Base-by-base conservation (phyloP, 2,797 vertebrate genomes). In the Trematomus bernacchii region DNA sequence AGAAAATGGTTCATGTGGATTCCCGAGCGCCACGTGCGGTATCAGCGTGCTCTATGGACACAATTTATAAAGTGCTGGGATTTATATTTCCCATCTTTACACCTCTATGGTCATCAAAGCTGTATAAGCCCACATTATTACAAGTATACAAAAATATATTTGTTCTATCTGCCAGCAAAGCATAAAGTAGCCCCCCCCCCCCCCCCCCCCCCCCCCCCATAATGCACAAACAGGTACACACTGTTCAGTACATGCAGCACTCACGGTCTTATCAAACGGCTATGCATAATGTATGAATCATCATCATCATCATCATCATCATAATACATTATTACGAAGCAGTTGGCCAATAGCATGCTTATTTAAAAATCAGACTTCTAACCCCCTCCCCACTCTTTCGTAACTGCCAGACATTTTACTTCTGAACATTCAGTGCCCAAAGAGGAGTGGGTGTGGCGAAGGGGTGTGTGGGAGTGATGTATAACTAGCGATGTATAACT, bases 381-480 rank as follows among this genome's bases (percentile, higher is more conserved):
- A 14, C 9, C 51, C 42, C n/a, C 33, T 7, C 53, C 10, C 19
- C 43, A 1, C 12, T 62, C 13, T 76, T 73, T 70, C 65, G 21
- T 63, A 69, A 75, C 61, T 62, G 27, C 2, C 8, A 59, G 23
- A 72, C 18, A 19, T 51, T 58, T 40, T 6, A 59, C 70, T 79
- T 82, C 60, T 89, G 74, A 80, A 89, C 83, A 83, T 87, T 73
- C 14, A 83, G 81, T 88, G 81, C 83, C 67, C 60, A 57, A 61
- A 69, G 51, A 47, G 50, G 9, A 7, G 88, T 72, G 76, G 87
- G 79, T 77, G 88, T 83, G 79, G 48, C 54, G 33, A 66, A 44
- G 46, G 42, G 60, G 43, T 8, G 14, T 47, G 7, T 23, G 14
- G 70, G 65, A 42, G 46, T 68, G 53, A 51, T 44, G 19, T 44